Percentiles rank a stretch among this genome's conserved stretches.
phyloP scores from a whole-genome alignment of 2,797 vertebrate genomes.

The Aldrovandia affinis region DNA sequence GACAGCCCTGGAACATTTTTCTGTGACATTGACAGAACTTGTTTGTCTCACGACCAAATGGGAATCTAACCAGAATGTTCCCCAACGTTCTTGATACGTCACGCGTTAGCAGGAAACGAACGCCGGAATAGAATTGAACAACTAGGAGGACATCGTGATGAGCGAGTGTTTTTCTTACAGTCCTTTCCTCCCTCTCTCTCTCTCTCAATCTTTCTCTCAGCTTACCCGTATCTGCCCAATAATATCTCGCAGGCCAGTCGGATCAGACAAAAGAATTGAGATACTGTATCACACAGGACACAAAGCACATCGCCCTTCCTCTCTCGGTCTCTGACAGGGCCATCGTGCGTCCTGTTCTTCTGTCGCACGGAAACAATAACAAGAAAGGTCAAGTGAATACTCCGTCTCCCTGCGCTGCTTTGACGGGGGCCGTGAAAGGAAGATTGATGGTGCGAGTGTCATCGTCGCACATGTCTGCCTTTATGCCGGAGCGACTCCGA shows the following conservation, averaged over 20 bases:
- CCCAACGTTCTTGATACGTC: too few species aligned
- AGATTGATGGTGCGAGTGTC: slow-evolving; percentile 21
- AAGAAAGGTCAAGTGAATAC: slow-evolving; percentile 1
- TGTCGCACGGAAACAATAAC: slow-evolving; percentile 18
- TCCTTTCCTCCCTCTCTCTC: background rate
- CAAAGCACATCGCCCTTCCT: background rate
- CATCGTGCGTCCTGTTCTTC: background rate
- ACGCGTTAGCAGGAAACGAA: too few species aligned
- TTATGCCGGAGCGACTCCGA: slow-evolving; percentile 4
- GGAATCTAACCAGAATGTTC: too few species aligned
- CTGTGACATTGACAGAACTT: too few species aligned
- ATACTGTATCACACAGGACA: background rate
- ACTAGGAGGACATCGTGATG: background rate
- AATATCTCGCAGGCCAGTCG: background rate
- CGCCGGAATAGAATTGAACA: too few species aligned
- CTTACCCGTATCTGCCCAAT: background rate
- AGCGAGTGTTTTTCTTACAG: background rate
- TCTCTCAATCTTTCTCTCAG: background rate
- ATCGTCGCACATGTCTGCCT: slow-evolving; percentile 29
- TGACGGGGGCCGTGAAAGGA: slow-evolving; percentile 25
- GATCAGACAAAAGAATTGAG: background rate
- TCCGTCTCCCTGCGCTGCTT: slow-evolving; percentile 7
- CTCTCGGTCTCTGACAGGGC: slow-evolving; percentile 7
- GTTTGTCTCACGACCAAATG: too few species aligned
- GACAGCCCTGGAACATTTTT: too few species aligned